Base-by-base conservation (phyloP, 2,797 vertebrate genomes). In the Emys orbicularis region DNA sequence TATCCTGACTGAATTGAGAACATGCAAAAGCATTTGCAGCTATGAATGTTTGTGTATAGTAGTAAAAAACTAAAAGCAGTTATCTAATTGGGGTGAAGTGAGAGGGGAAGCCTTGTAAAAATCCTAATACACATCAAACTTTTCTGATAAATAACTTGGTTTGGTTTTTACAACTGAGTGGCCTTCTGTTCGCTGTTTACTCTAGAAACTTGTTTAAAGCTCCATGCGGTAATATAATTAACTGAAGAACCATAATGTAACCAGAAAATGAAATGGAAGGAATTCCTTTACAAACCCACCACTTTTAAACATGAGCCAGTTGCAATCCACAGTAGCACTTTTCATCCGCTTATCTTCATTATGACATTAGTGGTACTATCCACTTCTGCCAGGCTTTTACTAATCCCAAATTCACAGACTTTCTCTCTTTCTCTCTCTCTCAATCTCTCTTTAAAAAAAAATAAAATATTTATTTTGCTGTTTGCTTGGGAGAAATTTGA, bases 291-390 rank as follows among this genome's bases (percentile, higher is more conserved):
- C 94, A 97, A 97, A 96, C 89, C 96, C 96, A 96, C 82, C 86
- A 92, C 94, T 97, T 72, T 72, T 93, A 94, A 91, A 86, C 87
- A 83, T 3, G 0, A 94, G 89, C 89, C 93, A 79, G 91, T 89
- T 89, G 95, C 94, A 97, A 90, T 92, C 94, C 94, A 2, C 96
- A 95, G 92, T 93, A 84, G 92, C 87, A 93, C 47, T 95, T 94
- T 95, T 95, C 90, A 96, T 97, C 89, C 95, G 94, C 96, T 97
- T 96, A 97, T 97, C 96, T 97, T 97, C 95, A 96, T 97, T 97
- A 97, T 61, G 86, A 92, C 89, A 95, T 96, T 97, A 96, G 77
- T 59, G 94, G 82, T 85, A 53, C 68, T 41, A 79, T 4, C 82
- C 92, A 84, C 84, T 50, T 68, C 86, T 97, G 94, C 94, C 93